A percentile compares a stretch with the other conserved stretches of the same genome.
phyloP scores from a whole-genome alignment of 37 sponge, comb jelly and placozoan genomes.

The Mnemiopsis leidyi region DNA sequence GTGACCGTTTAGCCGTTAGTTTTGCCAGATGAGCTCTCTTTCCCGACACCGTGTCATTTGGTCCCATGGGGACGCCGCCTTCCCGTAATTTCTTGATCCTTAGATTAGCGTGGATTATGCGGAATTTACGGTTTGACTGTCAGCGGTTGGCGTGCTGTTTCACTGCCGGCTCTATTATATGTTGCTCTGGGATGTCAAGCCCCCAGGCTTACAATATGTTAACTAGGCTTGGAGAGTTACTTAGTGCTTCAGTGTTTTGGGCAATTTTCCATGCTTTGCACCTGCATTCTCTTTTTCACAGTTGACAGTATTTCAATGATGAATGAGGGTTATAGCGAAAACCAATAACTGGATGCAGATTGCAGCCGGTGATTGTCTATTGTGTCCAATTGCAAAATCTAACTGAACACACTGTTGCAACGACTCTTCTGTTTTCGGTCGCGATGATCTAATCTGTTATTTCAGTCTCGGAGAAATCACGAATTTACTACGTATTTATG shows the following conservation, averaged over 20 bases:
- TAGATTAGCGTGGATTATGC: neutral
- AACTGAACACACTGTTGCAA: neutral
- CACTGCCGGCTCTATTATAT: no score
- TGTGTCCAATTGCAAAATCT: no score
- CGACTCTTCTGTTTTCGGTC: neutral
- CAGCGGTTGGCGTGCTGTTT: neutral
- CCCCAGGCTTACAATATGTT: no score
- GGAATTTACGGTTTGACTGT: neutral
- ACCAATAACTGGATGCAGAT: no score
- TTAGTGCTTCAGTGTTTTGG: no score
- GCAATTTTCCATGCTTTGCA: no score
- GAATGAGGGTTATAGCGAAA: no score
- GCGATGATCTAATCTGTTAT: neutral
- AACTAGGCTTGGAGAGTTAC: no score
- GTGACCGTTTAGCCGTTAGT: neutral
- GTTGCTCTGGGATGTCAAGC: no score
- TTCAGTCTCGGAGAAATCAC: neutral
- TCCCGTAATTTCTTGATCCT: neutral
- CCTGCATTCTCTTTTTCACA: no score
- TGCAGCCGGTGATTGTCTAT: no score
- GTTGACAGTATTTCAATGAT: no score
- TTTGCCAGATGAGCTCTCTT: neutral
- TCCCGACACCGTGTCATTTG: neutral
- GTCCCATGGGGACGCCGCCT: neutral
- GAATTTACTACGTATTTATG: neutral